phyloP scores from a whole-genome alignment of 2,888 invertebrate species.

The Elysia crispata region DNA sequence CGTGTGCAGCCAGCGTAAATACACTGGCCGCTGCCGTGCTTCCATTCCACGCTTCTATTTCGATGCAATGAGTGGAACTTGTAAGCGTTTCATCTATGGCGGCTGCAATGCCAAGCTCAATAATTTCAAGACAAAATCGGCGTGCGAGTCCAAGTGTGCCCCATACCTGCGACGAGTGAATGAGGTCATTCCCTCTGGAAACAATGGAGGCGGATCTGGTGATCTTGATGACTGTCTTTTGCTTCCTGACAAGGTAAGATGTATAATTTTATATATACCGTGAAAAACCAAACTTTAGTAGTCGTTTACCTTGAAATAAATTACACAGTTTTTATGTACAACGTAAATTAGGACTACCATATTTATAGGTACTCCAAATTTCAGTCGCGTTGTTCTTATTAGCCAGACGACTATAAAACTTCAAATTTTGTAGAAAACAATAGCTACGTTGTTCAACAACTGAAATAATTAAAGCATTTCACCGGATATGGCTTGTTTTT shows the following conservation, averaged over 20 bases:
- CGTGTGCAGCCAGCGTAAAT: slow-evolving; percentile 58
- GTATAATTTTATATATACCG: no score
- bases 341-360: no score
- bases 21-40: slow-evolving; percentile 65
- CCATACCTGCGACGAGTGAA: slow-evolving; percentile 3
- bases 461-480: no score
- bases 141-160: slow-evolving; percentile 58
- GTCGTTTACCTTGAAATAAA: no score
- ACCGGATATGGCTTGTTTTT: no score
- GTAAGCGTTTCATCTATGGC: slow-evolving; percentile 87
- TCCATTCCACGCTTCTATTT: slow-evolving; percentile 77
- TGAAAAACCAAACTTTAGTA: no score
- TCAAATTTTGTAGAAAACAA: no score
- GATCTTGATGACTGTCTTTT: slow-evolving; percentile 41
- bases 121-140: slow-evolving; percentile 65
- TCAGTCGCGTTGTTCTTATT: no score
- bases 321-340: no score
- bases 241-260: slow-evolving; percentile 48
- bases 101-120: slow-evolving; percentile 92
- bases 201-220: background rate
- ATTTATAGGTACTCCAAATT: no score
- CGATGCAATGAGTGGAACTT: slow-evolving; percentile 84
- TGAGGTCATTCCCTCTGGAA: background rate
- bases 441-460: no score
- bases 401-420: no score